Evolutionary conservation across 30 jellyfish, hydroid and myxozoan species (phyloP).

Genomic region (Cassiopea andromeda): DNA sequence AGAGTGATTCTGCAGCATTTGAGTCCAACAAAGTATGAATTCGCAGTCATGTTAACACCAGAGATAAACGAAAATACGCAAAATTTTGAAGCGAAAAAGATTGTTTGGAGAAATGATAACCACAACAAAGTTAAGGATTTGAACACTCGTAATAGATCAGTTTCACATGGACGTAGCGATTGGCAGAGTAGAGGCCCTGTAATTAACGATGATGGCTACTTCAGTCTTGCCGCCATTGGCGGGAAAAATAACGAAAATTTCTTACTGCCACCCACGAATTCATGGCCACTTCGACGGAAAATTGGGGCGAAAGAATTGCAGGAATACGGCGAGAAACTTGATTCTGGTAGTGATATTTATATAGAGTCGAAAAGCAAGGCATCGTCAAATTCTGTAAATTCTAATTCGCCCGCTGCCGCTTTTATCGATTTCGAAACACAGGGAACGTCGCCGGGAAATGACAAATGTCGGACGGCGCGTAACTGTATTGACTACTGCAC

Average conservation of each 20-base stretch:
- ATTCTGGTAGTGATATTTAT: conserved; percentile 55
- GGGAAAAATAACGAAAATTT: conserved; percentile 22
- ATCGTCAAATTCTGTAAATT: conserved; percentile 30
- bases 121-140: conserved; percentile 6
- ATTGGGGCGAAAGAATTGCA: conserved; percentile 55
- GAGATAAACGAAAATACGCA: neutral
- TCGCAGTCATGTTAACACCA: neutral
- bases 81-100: neutral
- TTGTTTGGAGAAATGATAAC: neutral
- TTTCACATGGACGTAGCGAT: conserved; percentile 33
- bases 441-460: neutral
- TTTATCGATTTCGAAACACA: conserved; percentile 22
- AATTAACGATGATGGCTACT: conserved; percentile 66
- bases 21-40: neutral
- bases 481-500: conserved; percentile 67
- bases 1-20: too few species aligned
- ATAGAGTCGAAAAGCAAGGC: neutral
- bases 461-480: neutral
- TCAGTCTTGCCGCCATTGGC: conserved; percentile 42
- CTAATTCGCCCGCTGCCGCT: conserved; percentile 36
- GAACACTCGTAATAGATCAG: conserved; percentile 28
- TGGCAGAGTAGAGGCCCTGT: conserved; percentile 21
- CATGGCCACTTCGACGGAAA: conserved; percentile 76
- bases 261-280: conserved; percentile 65
- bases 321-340: conserved; percentile 62